Base-by-base conservation (phyloP, 2,113 vertebrate species). In the Indri indri region DNA sequence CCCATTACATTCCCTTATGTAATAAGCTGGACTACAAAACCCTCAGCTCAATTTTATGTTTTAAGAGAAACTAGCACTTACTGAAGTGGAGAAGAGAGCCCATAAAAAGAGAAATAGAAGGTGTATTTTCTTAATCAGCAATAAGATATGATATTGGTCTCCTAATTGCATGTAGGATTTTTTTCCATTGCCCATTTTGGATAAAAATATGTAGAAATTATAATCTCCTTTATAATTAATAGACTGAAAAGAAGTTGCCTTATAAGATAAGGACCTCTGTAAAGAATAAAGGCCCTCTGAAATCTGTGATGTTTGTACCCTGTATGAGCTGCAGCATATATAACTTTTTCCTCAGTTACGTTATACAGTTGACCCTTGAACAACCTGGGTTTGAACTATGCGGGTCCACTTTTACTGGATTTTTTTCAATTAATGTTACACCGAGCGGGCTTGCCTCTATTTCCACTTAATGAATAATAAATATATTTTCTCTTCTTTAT, bases 121-220 rank as follows among this genome's bases (percentile, higher is more conserved):
- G n/a, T n/a, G n/a, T n/a, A n/a, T n/a, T n/a, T n/a, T n/a, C n/a
- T n/a, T n/a, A n/a, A n/a, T n/a, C n/a, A n/a, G n/a, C n/a, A n/a
- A n/a, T n/a, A n/a, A n/a, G n/a, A n/a, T n/a, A n/a, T n/a, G n/a
- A n/a, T n/a, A n/a, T n/a, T n/a, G n/a, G n/a, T n/a, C n/a, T n/a
- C n/a, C n/a, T n/a, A n/a, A n/a, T n/a, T n/a, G n/a, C n/a, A n/a
- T n/a, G n/a, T n/a, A n/a, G n/a, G n/a, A n/a, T n/a, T n/a, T n/a
- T n/a, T n/a, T n/a, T n/a, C n/a, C n/a, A 8, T 59, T 96, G 13
- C 66, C 11, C 32, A n/a, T 81, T 89, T 91, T 93, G 42, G 32
- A 66, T 95, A n/a, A 73, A 95, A 82, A 68, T 77, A 79, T 82
- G 22, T 16, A 89, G 27, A 95, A 95, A 54, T 86, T 10, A n/a